Base-by-base conservation (phyloP, 2,888 invertebrate species). In the Sesia bembeciformis region DNA sequence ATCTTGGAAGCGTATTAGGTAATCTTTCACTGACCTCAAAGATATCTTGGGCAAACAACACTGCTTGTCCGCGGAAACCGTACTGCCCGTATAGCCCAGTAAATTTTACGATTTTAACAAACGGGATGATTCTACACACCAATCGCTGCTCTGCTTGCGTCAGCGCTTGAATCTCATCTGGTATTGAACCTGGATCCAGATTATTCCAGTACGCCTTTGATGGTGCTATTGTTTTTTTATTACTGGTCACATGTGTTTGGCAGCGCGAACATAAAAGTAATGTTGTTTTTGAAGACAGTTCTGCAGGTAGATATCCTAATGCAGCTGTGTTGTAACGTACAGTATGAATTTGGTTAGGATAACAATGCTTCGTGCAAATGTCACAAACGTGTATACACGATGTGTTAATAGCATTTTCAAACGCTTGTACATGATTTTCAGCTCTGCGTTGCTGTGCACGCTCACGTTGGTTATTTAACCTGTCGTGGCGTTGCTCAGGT, bases 61-160 rank as follows among this genome's bases (percentile, higher is more conserved):
- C 60, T 2, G 58, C 63, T 49, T 65, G 62, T 23, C 62, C 62
- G 4, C 60, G 60, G 53, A 63, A 65, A 52, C 61, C 55, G 41
- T 62, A 61, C 46, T 63, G 63, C 23, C 60, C 61, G 60, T 53
- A 63, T 39, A 60, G 38, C 39, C 60, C 60, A 56, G 51, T 57
- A 40, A 60, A 58, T 61, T 62, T 65, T 0, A 53, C 49, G 0
- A 49, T 53, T 54, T 63, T 64, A 49, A 62, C 56, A 62, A 65
- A 63, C n/a, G 60, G 62, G 51, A 63, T 58, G 51, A 63, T 63
- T 49, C 61, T 53, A 8, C 54, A 61, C 6, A 63, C 41, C 40
- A 63, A 54, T 7, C 64, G 53, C 58, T 53, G 61, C 39, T 63
- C 63, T 3, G 62, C 54, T 49, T 62, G 62, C 43, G 64, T 52